Evolutionary conservation across 2,113 vertebrate genomes (phyloP).

Genomic region (Percopsis transmontana): DNA sequence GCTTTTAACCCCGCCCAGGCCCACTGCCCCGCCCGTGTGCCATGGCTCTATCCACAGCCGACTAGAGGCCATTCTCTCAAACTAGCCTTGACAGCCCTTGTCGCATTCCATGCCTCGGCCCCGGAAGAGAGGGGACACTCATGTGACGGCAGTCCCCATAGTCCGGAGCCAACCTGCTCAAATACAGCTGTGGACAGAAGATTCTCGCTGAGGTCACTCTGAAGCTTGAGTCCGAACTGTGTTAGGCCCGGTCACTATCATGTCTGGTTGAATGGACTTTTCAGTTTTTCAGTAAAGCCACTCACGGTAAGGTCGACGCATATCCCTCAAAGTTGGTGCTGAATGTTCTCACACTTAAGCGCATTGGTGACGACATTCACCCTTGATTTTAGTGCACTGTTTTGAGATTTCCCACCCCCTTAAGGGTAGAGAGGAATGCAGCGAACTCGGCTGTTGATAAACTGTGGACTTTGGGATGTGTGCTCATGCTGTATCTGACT

Average conservation of each 20-base stretch:
- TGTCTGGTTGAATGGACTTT: too few relatives aligned
- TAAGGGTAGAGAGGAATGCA: slow-evolving; percentile 30
- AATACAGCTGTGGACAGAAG: slow-evolving; percentile 40
- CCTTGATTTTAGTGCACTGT: slow-evolving; percentile 11
- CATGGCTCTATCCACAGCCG: slow-evolving; percentile 17
- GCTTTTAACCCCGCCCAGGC: slow-evolving; percentile 7
- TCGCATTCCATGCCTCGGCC: slow-evolving; percentile 68
- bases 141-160: slow-evolving; percentile 35
- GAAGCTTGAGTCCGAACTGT: too few relatives aligned
- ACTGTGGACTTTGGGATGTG: slow-evolving; percentile 28
- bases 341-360: slow-evolving; percentile 15
- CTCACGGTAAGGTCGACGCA: slow-evolving; percentile 1
- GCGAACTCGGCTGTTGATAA: slow-evolving; percentile 43
- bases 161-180: slow-evolving; percentile 5
- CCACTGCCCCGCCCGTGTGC: slow-evolving; percentile 23
- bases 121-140: slow-evolving; percentile 61
- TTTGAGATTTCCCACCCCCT: slow-evolving; percentile 33
- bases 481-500: slow-evolving; percentile 15
- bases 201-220: slow-evolving; percentile 6
- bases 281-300: slow-evolving; percentile 13
- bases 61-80: slow-evolving; percentile 50
- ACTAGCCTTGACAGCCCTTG: slow-evolving; percentile 57
- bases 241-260: too few relatives aligned
- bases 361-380: slow-evolving; percentile 34
- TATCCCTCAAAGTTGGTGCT: slow-evolving; percentile 19